These are phyloP conservation scores for Bicyclus anynana DNA, from an alignment of 1,140 invertebrate species.

Conservation along the genomic window DNA sequence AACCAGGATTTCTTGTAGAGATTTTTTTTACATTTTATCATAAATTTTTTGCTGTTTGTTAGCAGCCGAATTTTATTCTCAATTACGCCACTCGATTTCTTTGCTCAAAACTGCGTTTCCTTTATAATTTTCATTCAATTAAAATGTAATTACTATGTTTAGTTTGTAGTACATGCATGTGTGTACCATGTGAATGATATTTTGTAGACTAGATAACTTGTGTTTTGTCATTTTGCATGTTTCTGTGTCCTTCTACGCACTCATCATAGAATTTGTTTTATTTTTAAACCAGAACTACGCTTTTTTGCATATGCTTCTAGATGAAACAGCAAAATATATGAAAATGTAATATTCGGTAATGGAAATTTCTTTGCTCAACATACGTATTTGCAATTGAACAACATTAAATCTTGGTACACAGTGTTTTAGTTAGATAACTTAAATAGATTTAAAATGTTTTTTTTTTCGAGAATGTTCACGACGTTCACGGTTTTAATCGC, in stretches of 20 bases:
- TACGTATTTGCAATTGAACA: constrained; percentile 20
- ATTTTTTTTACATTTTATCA: constrained; percentile 21
- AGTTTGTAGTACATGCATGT: constrained; percentile 23
- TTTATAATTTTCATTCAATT: constrained; percentile 13
- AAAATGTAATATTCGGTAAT: constrained; percentile 29
- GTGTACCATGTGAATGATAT: constrained; percentile 24
- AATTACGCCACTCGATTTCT: constrained; percentile 19
- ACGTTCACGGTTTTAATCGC: constrained; percentile 15
- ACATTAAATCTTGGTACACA: constrained; percentile 69
- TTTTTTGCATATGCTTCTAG: constrained; percentile 62
- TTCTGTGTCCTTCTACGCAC: constrained; percentile 70
- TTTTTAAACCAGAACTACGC: constrained; percentile 32
- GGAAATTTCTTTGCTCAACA: constrained; percentile 3
- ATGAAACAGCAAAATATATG: constrained; percentile 59
- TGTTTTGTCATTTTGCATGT: constrained; percentile 55
- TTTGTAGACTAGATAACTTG: constrained; percentile 30
- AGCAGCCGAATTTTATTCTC: constrained; percentile 32
- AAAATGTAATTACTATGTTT: constrained; percentile 17
- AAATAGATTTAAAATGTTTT: constrained; percentile 24
- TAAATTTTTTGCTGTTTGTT: constrained; percentile 54
- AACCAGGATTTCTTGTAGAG: constrained; percentile 64
- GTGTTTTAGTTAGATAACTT: constrained; percentile 57
- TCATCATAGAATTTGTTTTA: constrained; percentile 61
- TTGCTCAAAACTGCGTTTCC: constrained; percentile 17
- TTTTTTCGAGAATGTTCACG: constrained; percentile 21